Conservation (phyloP, 2,888 invertebrate genomes). For the Drosophila pegasa region DNA sequence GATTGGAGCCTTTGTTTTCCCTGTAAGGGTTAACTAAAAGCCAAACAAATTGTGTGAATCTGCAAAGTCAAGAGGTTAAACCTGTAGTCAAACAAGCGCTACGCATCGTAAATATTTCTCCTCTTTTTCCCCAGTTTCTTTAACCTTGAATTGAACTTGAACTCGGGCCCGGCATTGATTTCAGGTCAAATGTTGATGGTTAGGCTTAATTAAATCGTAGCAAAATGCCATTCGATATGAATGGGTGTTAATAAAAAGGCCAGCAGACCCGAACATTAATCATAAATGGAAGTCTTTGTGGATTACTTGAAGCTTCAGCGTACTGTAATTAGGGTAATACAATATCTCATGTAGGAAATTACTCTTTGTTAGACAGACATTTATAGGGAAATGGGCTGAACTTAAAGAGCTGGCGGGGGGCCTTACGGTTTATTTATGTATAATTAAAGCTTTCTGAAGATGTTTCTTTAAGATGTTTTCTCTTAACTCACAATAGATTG, state of each 20-base stretch:
- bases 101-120: constrained; percentile 18
- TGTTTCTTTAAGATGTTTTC: too few relatives aligned
- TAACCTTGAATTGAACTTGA: constrained; percentile 33
- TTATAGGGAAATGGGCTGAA: neutral
- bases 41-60: constrained; percentile 33
- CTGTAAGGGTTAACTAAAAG: constrained; percentile 10
- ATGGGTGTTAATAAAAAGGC: neutral
- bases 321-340: neutral
- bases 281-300: neutral
- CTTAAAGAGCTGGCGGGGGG: too few relatives aligned
- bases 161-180: constrained; percentile 8
- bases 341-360: neutral
- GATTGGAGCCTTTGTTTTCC: constrained; percentile 44
- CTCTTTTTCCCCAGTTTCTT: neutral
- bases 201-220: neutral
- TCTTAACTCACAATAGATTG: too few relatives aligned
- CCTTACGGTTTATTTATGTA: too few relatives aligned
- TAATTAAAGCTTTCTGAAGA: too few relatives aligned
- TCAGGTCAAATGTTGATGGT: constrained; percentile 12
- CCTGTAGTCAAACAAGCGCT: constrained; percentile 13
- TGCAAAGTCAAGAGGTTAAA: constrained; percentile 28
- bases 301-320: neutral
- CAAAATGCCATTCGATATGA: neutral
- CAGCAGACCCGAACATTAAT: neutral
- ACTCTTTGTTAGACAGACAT: neutral